Base-by-base conservation (phyloP, 2,797 vertebrate genomes). In the Hipposideros larvatus region DNA sequence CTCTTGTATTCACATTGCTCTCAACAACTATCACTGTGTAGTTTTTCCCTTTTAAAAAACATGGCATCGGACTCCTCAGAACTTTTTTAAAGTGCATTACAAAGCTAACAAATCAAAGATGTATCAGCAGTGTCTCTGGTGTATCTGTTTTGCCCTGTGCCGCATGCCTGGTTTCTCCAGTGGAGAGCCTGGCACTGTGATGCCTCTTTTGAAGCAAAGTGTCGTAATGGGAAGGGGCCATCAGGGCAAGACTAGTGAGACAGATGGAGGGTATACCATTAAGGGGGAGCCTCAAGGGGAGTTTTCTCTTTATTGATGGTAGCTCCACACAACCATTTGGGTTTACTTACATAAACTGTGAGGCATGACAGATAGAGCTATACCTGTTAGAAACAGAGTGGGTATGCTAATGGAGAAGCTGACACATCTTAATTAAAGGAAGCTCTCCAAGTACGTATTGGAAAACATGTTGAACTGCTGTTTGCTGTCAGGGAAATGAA, bases 81-180 rank as follows among this genome's bases (percentile, higher is more conserved):
- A 37, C 94, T 51, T 77, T 82, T 37, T 43, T 86, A 63, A 90
- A 96, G 70, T 92, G 59, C 77, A 61, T 95, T 95, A 82, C 61
- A 95, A 68, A 95, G 55, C 92, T 93, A 87, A 65, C 87, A 87
- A 93, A 90, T 95, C 94, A 97, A 97, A 97, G 85, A 96, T 97
- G 96, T 55, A 68, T 97, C 74, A 53, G 46, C 68, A 61, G 10
- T 73, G 22, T 53, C 90, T 83, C 75, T 75, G 83, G 96, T 48
- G 94, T 95, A 41, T 73, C 63, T 85, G 22, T 94, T 97, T 95
- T 97, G n/a, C 41, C 73, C 73, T 79, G 7, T 74, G 86, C 87
- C 80, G 34, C 37, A 7, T 43, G 11, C 88, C 92, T 95, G 61
- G 91, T 95, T 92, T 88, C 51, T 97, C 95, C 66, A 41, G n/a